Evolutionary conservation across 1,140 invertebrate species (phyloP).

Genomic region (Drosophila parvula): DNA sequence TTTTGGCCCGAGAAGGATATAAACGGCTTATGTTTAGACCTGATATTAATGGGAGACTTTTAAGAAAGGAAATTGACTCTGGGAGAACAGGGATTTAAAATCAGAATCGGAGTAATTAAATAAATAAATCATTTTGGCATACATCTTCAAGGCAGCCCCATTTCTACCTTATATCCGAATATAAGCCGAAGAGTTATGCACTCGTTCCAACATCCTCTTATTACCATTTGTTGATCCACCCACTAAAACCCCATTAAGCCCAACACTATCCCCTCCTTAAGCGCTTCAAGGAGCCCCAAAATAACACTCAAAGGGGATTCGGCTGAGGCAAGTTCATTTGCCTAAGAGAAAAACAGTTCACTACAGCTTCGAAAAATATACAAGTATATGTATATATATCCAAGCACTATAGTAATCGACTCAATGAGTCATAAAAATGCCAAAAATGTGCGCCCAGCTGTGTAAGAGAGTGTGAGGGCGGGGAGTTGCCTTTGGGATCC

Average conservation of each 20-base stretch:
- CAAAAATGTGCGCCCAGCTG: slow-evolving; percentile 76
- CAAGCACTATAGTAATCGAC: slow-evolving; percentile 72
- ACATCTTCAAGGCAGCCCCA: not conserved
- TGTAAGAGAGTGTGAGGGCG: slow-evolving; percentile 3
- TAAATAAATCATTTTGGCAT: slow-evolving; percentile 1
- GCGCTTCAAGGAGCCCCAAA: slow-evolving; percentile 25
- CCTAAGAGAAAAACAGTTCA: slow-evolving; percentile 60
- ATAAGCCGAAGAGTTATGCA: slow-evolving; percentile 6
- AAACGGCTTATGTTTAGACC: not conserved
- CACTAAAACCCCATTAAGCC: slow-evolving; percentile 48
- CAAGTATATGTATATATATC: slow-evolving; percentile 18
- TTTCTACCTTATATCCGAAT: not conserved
- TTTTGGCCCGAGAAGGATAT: slow-evolving; percentile 8
- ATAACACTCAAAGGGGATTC: slow-evolving; percentile 20
- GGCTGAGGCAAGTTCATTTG: slow-evolving; percentile 59
- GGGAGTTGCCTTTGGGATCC: slow-evolving; percentile 14
- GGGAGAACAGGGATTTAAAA: not conserved
- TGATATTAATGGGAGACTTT: not conserved
- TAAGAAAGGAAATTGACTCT: not conserved
- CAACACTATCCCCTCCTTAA: slow-evolving; percentile 35
- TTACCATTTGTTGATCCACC: slow-evolving; percentile 62
- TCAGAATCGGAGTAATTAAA: not conserved
- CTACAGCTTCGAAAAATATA: slow-evolving; percentile 18
- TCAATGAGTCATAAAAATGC: slow-evolving; percentile 82
- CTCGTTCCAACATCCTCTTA: not conserved